Base-by-base conservation (phyloP, 2,888 invertebrate species). In the Apamea epomidion region DNA sequence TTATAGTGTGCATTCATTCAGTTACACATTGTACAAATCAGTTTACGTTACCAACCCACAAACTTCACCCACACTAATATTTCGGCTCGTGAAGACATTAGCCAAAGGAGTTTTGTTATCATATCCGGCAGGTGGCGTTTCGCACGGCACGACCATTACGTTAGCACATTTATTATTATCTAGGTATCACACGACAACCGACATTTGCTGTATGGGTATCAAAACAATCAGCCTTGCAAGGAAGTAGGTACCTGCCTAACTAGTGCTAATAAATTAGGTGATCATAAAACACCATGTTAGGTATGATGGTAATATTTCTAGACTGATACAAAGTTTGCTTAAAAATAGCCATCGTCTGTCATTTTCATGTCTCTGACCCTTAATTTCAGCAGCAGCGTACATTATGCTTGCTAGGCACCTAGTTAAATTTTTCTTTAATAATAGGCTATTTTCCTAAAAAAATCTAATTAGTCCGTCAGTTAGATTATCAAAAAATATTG, bases 101-200 rank as follows among this genome's bases (percentile, higher is more conserved):
- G 69, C 64, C 65, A 75, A 80, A 84, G 84, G 80, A 86, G 83
- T 85, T 88, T 84, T 54, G 87, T 90, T 93, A 93, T 93, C 93
- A 90, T 84, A 85, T 68, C 77, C 60, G 45, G 29, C 94, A 93
- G 91, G 82, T 92, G 93, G 72, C 78, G 80, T 73, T 93, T 93
- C 93, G 76, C 93, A 93, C 89, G 87, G 80, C 76, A 73, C 71
- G 76, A 70, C 74, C 82, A 82, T 86, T 83, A 87, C 85, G 83
- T 82, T 88, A 85, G 85, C 75, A 85, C 77, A 78, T 84, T 86
- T 80, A 82, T 79, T 80, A 82, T 80, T 84, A 84, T 85, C 84
- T 85, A 83, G 81, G 81, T 80, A 85, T 81, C 77, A 79, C 78
- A 81, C 69, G 85, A 83, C 78, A 79, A 51, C 80, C 74, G 62